These are phyloP conservation scores for Pseudomugil gertrudae DNA, from an alignment of 2,797 vertebrate genomes.

Conservation along the genomic window DNA sequence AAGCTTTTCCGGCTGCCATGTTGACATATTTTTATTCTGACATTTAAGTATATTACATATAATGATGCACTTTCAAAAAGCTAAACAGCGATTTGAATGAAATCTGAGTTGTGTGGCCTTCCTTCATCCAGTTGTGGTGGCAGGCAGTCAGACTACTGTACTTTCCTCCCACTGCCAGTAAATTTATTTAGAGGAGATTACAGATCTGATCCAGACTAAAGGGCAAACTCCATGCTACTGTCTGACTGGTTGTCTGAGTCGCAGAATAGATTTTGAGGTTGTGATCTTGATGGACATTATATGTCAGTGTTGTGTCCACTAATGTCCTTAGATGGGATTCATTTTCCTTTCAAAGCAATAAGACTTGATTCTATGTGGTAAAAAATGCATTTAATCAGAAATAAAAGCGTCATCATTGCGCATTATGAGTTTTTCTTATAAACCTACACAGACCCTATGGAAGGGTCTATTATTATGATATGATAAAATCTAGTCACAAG, in stretches of 20 bases:
- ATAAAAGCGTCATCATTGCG: neutral
- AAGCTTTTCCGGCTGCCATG: constrained; percentile 39
- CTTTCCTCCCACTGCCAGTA: constrained; percentile 77
- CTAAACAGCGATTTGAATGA: constrained; percentile 80
- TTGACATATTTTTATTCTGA: constrained; percentile 75
- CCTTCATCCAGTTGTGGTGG: constrained; percentile 71
- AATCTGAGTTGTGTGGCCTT: constrained; percentile 74
- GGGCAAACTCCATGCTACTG: constrained; percentile 62
- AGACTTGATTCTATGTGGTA: no score
- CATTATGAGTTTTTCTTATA: constrained; percentile 2
- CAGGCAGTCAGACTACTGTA: constrained; percentile 74
- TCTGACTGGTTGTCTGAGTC: constrained; percentile 62
- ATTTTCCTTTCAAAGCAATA: neutral
- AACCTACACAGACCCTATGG: constrained; percentile 14
- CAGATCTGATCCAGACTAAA: constrained; percentile 76
- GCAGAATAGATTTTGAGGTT: constrained; percentile 47
- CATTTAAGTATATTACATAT: constrained; percentile 74
- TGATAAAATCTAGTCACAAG: neutral
- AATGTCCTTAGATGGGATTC: constrained; percentile 15
- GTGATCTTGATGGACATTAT: constrained; percentile 34
- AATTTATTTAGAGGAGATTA: constrained; percentile 81
- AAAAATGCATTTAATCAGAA: no score
- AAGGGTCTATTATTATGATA: neutral
- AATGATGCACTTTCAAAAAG: constrained; percentile 79
- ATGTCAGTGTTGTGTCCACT: constrained; percentile 33